These are phyloP conservation scores for Tylochromis polylepis DNA, from an alignment of 2,113 vertebrate species.

Conservation along the genomic window DNA sequence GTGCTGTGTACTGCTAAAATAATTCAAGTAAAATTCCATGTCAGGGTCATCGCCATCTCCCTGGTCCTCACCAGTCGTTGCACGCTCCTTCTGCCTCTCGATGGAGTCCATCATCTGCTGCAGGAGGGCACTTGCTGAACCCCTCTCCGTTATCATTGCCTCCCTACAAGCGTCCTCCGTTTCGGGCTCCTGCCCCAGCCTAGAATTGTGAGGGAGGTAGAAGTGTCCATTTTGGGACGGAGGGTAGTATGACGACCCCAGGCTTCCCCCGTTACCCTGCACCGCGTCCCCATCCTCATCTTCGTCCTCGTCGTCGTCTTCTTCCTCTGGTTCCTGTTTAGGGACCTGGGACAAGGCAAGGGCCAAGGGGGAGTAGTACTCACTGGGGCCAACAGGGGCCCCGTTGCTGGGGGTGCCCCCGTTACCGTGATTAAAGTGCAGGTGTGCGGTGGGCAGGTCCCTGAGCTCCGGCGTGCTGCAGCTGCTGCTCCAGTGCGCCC, in stretches of 20 bases:
- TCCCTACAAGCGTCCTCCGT: slow-evolving; percentile 64
- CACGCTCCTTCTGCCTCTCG: slow-evolving; percentile 75
- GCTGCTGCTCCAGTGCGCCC: slow-evolving; percentile 77
- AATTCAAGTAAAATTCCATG: slow-evolving; percentile 99
- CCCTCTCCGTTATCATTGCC: slow-evolving; percentile 70
- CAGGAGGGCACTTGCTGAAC: slow-evolving; percentile 87
- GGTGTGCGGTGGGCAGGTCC: slow-evolving; percentile 70
- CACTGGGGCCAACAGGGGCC: slow-evolving; percentile 49
- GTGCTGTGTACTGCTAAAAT: slow-evolving; percentile 83
- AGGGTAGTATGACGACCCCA: slow-evolving; percentile 73
- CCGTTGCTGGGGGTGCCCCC: slow-evolving; percentile 72
- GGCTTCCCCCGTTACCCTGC: slow-evolving; percentile 56
- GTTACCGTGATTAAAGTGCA: slow-evolving; percentile 78
- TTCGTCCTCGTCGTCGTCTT: slow-evolving; percentile 81
- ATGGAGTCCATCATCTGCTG: slow-evolving; percentile 94
- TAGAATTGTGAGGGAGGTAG: slow-evolving; percentile 73
- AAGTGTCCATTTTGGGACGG: slow-evolving; percentile 83
- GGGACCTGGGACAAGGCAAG: slow-evolving; percentile 61
- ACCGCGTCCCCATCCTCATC: slow-evolving; percentile 69
- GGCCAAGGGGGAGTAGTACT: slow-evolving; percentile 72
- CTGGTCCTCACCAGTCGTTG: slow-evolving; percentile 73
- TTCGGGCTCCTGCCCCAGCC: slow-evolving; percentile 70
- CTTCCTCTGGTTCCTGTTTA: slow-evolving; percentile 77
- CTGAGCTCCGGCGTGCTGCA: slow-evolving; percentile 81
- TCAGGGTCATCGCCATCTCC: slow-evolving; percentile 87